Evolutionary conservation across 2,113 vertebrate species (phyloP).

Genomic region (Narcine bancroftii): DNA sequence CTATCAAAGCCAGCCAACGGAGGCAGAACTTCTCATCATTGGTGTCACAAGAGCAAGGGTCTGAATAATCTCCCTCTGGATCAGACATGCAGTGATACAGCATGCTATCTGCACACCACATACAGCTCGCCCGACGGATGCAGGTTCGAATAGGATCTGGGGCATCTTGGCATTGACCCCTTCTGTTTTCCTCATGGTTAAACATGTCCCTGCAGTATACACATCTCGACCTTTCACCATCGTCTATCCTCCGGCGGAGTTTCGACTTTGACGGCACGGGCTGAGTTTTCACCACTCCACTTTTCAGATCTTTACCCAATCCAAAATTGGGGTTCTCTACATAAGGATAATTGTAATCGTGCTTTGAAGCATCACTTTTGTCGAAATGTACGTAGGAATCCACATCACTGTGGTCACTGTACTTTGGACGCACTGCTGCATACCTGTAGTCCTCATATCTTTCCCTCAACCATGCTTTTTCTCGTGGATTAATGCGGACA

Average conservation of each 20-base stretch:
- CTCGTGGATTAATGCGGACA: constrained; percentile 91
- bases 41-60: constrained; percentile 93
- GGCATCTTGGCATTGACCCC: constrained; percentile 87
- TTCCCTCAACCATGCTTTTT: constrained; percentile 83
- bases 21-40: constrained; percentile 86
- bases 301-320: constrained; percentile 69
- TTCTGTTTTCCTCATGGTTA: constrained; percentile 73
- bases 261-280: constrained; percentile 65
- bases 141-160: constrained; percentile 80
- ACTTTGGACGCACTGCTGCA: constrained; percentile 74
- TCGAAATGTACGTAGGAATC: constrained; percentile 87
- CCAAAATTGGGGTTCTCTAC: constrained; percentile 69
- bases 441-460: constrained; percentile 91
- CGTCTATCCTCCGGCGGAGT: constrained; percentile 65
- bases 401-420: constrained; percentile 66
- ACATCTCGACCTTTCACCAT: constrained; percentile 76
- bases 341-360: constrained; percentile 91
- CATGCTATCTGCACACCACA: constrained; percentile 97
- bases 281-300: constrained; percentile 77
- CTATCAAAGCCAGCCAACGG: constrained; percentile 87
- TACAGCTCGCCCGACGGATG: constrained; percentile 87
- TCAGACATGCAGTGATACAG: constrained; percentile 99
- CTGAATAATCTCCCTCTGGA: constrained; percentile 93
- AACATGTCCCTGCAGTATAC: constrained; percentile 92
- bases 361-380: constrained; percentile 81